A percentile compares a stretch with the other conserved stretches of the same genome.
phyloP scores from a whole-genome alignment of 2,113 vertebrate species.

The Ceyx melanurus region DNA sequence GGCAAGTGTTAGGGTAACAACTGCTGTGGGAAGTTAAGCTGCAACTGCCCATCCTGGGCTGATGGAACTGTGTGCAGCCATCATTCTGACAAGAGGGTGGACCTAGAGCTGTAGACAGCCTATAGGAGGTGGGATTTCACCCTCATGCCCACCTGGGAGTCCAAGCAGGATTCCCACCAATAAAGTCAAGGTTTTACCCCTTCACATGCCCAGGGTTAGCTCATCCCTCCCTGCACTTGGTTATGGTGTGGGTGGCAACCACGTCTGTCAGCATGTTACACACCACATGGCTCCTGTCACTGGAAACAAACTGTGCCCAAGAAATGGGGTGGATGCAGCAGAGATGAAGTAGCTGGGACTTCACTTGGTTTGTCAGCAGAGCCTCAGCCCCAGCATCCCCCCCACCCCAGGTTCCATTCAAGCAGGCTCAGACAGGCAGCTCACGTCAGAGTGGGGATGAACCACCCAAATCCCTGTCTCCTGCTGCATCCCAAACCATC shows the following conservation, averaged over 20 bases:
- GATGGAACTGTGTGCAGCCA: accelerated
- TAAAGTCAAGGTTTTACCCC: background rate
- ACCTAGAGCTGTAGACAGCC: background rate
- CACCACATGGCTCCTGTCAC: background rate
- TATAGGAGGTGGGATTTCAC: background rate
- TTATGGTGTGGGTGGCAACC: background rate
- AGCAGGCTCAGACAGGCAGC: background rate
- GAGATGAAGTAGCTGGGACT: background rate
- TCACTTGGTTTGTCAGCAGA: background rate
- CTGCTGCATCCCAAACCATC: background rate
- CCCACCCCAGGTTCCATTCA: accelerated
- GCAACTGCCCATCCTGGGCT: background rate
- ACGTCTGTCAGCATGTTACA: background rate
- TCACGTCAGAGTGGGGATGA: accelerated
- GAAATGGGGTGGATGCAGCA: background rate
- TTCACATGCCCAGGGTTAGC: background rate
- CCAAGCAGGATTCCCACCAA: background rate
- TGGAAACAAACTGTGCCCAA: accelerated
- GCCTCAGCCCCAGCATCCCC: background rate
- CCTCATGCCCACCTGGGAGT: background rate
- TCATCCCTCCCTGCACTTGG: accelerated
- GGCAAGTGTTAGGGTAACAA: background rate
- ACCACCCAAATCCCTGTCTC: background rate
- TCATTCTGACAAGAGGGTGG: background rate
- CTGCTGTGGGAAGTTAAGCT: background rate